Base-by-base conservation (phyloP, 2,888 invertebrate genomes). In the Synergus japonicus region DNA sequence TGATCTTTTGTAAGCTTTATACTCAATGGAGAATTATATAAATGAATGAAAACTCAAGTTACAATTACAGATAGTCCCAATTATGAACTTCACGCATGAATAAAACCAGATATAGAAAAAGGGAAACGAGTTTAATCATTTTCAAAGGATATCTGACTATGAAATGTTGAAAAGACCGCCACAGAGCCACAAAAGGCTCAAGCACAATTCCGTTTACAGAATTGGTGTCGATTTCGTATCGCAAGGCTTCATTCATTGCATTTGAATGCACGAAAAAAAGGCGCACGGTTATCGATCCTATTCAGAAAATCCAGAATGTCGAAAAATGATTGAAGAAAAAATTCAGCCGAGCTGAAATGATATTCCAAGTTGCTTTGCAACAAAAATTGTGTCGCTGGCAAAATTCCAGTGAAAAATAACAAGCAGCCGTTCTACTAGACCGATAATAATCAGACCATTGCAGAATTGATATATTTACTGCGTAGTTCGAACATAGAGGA, bases 391-490 rank as follows among this genome's bases (percentile, higher is more conserved):
- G 15, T 54, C 7, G 4, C 37, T 73, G 73, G 73, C 73, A 73
- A 29, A 54, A 54, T 54, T 73, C 73, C 73, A 73, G 18, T 73
- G 29, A 73, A 73, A 73, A 73, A 73, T 54, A 58, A n/a, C 22
- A 73, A 49, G 29, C 49, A 22, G n/a, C 29, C 69, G 46, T 73
- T 73, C 54, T 73, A 18, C 37, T 9, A 73, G 73, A 73, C 54
- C 73, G 73, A 73, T 73, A 73, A 54, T 73, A 73, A 73, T 73
- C 73, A 18, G 37, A 73, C 49, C 15, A 9, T 54, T 37, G 73
- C 73, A 41, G 49, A 73, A 73, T 73, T 73, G 73, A 73, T 54
- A 73, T 73, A 73, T 37, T 54, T 37, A 41, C 73, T 73, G 15
- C 46, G 18, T 58, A 58, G 58, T 18, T 29, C 18, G 54, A 58